Conservation (phyloP, 2,888 invertebrate genomes). For the Euzophera pinguis region DNA sequence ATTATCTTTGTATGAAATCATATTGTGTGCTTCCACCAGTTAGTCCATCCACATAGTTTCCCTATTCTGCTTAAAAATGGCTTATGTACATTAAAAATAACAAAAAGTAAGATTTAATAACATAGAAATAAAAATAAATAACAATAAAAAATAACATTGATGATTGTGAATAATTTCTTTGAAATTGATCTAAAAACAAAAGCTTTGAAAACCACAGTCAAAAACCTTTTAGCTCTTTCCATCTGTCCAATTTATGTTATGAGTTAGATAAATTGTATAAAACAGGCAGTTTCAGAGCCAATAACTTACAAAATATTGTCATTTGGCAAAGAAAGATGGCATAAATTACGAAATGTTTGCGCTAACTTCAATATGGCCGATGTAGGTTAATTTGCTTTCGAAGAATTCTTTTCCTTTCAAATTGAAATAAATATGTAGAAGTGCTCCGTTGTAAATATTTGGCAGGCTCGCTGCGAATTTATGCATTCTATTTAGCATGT, state of each 20-base stretch:
- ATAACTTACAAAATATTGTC: slow-evolving; percentile 23
- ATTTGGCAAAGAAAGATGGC: slow-evolving; percentile 19
- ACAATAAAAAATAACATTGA: no score
- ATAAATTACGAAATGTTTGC: slow-evolving; percentile 20
- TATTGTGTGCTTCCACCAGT: no score
- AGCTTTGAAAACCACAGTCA: no score
- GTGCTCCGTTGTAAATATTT: slow-evolving; percentile 4
- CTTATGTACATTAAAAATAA: no score
- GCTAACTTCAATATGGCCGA: slow-evolving; percentile 10
- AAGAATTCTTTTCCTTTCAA: neutral
- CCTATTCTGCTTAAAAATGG: no score
- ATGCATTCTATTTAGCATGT: neutral
- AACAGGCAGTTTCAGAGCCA: slow-evolving; percentile 16
- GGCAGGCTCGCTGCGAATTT: neutral
- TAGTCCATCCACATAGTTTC: no score
- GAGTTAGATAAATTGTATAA: slow-evolving; percentile 22
- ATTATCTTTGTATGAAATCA: no score
- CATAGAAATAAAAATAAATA: no score
- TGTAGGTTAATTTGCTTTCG: slow-evolving; percentile 5
- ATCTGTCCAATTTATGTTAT: slow-evolving; percentile 19
- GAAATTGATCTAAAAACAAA: neutral
- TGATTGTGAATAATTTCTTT: no score
- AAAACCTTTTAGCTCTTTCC: slow-evolving; percentile 12
- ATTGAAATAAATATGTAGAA: slow-evolving; percentile 2
- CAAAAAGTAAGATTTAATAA: no score